Conservation (phyloP, 2,888 invertebrate species). For the Eugnorisma glareosa region DNA sequence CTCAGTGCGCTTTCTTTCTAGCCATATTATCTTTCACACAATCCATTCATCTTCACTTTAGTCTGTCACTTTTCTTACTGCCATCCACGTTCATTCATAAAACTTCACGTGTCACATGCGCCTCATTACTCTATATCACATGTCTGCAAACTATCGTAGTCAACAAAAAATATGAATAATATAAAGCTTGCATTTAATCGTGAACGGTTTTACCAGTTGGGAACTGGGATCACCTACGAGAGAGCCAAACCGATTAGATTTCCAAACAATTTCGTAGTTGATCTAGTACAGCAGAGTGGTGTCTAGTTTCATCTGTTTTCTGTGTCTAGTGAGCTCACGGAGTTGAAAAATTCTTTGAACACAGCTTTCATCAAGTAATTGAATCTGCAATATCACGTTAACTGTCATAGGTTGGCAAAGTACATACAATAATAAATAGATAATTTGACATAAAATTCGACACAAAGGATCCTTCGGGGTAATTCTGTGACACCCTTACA, state of each 20-base stretch:
- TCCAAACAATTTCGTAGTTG: slow-evolving; percentile 9
- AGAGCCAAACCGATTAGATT: slow-evolving; percentile 17
- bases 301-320: not conserved
- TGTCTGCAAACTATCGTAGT: slow-evolving; percentile 13
- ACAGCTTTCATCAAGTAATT: not conserved
- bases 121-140: slow-evolving; percentile 29
- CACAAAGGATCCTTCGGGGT: not conserved
- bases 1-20: not conserved
- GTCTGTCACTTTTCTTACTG: slow-evolving; percentile 1
- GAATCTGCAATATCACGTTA: not conserved
- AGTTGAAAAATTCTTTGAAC: not conserved
- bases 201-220: not conserved
- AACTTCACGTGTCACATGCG: not conserved
- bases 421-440: not conserved
- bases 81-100: slow-evolving; percentile 1
- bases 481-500: not conserved
- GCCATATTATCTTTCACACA: slow-evolving; percentile 15
- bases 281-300: not conserved
- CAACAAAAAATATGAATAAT: slow-evolving; percentile 19
- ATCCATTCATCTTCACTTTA: slow-evolving; percentile 32
- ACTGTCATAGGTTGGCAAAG: not conserved
- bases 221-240: slow-evolving; percentile 1
- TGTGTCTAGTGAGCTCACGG: not conserved
- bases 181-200: not conserved
- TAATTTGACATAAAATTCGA: not conserved